phyloP scores from a whole-genome alignment of 2,888 invertebrate species.

The Eilema caniola region DNA sequence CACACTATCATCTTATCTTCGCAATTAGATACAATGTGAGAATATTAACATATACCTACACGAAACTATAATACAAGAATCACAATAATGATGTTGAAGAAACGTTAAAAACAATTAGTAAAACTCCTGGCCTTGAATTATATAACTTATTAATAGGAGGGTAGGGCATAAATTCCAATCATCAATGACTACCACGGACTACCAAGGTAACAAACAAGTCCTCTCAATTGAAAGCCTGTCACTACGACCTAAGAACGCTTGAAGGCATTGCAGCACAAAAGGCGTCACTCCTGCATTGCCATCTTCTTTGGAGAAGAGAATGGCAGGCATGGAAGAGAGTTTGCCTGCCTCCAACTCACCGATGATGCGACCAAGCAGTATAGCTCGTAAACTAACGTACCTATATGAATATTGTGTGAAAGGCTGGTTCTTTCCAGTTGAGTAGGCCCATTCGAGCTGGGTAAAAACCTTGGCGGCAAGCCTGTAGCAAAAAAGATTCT shows the following conservation, averaged over 20 bases:
- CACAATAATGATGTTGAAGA: neutral
- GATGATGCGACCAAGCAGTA: neutral
- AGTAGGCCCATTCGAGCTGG: neutral
- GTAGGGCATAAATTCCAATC: conserved; percentile 1
- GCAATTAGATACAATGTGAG: conserved; percentile 31
- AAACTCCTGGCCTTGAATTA: neutral
- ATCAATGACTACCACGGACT: neutral
- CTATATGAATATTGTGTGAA: too few species aligned
- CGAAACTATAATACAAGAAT: conserved; percentile 1
- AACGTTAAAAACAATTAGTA: neutral
- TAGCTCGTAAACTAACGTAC: neutral
- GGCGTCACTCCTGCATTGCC: too few species aligned
- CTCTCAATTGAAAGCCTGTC: neutral
- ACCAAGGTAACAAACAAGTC: neutral
- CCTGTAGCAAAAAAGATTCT: neutral
- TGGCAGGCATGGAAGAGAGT: neutral
- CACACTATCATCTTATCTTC: conserved; percentile 32
- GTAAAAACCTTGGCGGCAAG: neutral
- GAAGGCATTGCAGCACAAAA: neutral
- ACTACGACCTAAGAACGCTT: neutral
- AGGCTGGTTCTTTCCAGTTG: neutral
- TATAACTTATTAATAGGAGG: neutral
- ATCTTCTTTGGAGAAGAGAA: too few species aligned
- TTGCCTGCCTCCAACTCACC: neutral
- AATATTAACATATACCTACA: conserved; percentile 16